Evolutionary conservation across 35 echinoderm and acorn worm genomes (phyloP), one percentile per base, ranked within the genome.

Genomic region (Holothuria glaberrima): DNA sequence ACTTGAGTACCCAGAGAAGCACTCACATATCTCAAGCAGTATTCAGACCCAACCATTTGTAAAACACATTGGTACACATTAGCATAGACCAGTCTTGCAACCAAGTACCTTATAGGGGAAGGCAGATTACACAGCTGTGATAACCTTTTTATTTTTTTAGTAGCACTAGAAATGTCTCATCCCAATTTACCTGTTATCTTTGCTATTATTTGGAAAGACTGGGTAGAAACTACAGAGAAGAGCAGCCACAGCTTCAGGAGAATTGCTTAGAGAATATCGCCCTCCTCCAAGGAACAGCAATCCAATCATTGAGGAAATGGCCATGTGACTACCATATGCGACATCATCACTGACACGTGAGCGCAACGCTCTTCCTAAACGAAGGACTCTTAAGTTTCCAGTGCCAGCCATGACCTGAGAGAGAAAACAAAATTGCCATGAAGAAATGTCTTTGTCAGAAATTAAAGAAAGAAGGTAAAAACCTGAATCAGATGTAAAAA

Each of bases 301-400:
- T 10, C 97, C 97, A 30, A 95, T 99, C 50, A 93, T 91, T 89
- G 92, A 95, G 57, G 91, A 89, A 14, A 88, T 83, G 0, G 97
- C 97, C 97, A 95, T 99, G 91, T 99, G 97, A 45, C 87, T 95
- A 24, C 97, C 97, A 50, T 99, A 99, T 18, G 80, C 80, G 60
- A 94, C 75, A 30, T 95, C 93, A 54, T 85, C 74, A 25, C 60
- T 45, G 31, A 93, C 56, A 24, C 91, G 54, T 48, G 86, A 71
- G 48, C 88, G 91, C 19, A 95, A 76, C 16, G 74, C 80, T 25
- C 97, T 86, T 9, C 93, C 91, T 19, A 99, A 65, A 20, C 93
- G 81, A 4, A 95, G 69, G 0, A 95, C 88, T 30, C 93, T 62
- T 12, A 99, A 34, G 62, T 99, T 92, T 22, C 97, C 97, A 12